Evolutionary conservation across 2,113 vertebrate species (phyloP).

Genomic region (Alectura lathami): DNA sequence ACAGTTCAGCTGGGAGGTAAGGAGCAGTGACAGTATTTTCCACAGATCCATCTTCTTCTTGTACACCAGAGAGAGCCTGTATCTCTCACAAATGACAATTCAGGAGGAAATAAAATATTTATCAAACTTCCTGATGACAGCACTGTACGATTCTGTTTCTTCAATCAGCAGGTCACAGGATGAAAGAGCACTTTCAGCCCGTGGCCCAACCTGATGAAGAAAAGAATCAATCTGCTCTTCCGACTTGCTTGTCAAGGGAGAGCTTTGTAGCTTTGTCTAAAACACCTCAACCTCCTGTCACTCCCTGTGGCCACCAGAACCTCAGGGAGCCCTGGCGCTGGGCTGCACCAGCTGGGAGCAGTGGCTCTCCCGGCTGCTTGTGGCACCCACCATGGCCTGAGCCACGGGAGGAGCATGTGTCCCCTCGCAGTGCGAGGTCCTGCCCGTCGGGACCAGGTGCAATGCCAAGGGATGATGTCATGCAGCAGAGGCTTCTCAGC

Average conservation of each 20-base stretch:
- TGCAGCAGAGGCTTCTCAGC: neutral
- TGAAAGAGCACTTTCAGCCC: neutral
- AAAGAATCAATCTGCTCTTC: neutral
- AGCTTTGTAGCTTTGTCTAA: neutral
- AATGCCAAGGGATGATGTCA: neutral
- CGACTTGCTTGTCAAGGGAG: neutral
- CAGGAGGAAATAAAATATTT: neutral
- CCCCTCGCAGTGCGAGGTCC: fast-evolving
- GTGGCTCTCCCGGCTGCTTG: neutral
- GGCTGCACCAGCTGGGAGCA: fast-evolving
- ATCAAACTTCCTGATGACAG: neutral
- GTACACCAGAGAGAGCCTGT: neutral
- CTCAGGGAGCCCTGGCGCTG: fast-evolving
- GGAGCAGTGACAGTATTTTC: neutral
- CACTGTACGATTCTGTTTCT: neutral
- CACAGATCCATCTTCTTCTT: neutral
- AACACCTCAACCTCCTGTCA: neutral
- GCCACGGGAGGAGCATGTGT: fast-evolving
- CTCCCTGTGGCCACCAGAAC: fast-evolving
- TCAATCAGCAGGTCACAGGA: neutral
- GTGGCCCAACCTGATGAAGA: neutral
- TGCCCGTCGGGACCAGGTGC: neutral
- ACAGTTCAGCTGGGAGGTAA: neutral
- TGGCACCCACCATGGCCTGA: fast-evolving
- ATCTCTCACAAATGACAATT: neutral